A percentile compares a stretch with the other conserved stretches of the same genome.
Evolutionary conservation across 2,113 vertebrate species (phyloP).

Genomic region (Paratilapia polleni): DNA sequence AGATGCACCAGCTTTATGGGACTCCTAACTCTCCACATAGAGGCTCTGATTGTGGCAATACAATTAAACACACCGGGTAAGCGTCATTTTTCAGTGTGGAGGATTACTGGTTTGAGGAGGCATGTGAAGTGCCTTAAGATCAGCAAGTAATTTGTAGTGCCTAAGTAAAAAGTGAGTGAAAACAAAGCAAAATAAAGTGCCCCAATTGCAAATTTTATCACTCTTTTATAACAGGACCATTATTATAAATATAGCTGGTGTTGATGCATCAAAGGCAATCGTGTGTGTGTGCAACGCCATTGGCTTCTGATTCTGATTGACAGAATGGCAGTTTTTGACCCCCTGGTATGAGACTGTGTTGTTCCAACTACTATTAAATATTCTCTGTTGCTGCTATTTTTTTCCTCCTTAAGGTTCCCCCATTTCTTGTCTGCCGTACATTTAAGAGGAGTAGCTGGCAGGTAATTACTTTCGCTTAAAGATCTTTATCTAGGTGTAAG

Average conservation of each 20-base stretch:
- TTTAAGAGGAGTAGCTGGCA: constrained; percentile 29
- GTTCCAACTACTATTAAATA: background rate
- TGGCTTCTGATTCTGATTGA: background rate
- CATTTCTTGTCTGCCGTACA: background rate
- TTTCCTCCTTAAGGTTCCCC: background rate
- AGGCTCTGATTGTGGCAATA: background rate
- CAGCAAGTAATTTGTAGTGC: background rate
- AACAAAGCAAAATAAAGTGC: no score
- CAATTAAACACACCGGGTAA: background rate
- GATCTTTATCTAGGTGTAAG: constrained; percentile 58
- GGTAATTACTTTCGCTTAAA: constrained; percentile 59
- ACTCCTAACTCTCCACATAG: no score
- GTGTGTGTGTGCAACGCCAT: background rate
- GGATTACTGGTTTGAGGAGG: background rate
- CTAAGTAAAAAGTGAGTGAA: background rate
- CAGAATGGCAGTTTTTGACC: background rate
- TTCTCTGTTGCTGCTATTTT: background rate
- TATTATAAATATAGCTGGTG: no score
- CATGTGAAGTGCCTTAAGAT: background rate
- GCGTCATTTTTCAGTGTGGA: background rate
- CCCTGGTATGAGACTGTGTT: background rate
- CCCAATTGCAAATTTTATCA: no score
- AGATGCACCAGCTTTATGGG: no score
- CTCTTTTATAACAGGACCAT: no score
- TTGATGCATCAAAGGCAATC: background rate